Base-by-base conservation (phyloP, 2,888 invertebrate species). In the Catocala nupta region DNA sequence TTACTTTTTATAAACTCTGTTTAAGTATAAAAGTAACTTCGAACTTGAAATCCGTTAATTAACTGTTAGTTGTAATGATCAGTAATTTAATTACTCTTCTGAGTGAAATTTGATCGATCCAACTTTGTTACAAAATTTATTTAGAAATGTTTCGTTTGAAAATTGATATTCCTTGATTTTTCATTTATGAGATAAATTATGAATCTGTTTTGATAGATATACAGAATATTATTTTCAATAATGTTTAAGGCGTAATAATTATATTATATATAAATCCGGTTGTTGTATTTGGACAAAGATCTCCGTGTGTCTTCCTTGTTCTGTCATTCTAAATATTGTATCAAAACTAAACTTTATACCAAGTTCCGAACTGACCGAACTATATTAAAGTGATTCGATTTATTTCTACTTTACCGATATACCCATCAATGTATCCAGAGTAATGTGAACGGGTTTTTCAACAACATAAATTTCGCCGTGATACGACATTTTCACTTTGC, bases 61-160 rank as follows among this genome's bases (percentile, higher is more conserved):
- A 78, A 75, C 77, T 69, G 73, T 72, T 75, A 79, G 71, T 80
- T 71, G 67, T 73, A 81, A 81, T 81, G 71, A 78, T 80, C 71
- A 70, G 71, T 73, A 73, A 80, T 74, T 78, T 73, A 80, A 78
- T 81, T 75, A 75, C 73, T 80, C 58, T 34, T 47, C 61, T 65
- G 55, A 77, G 75, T 43, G 71, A 80, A 81, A 79, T 79, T 78
- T 73, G 77, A 78, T 80, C 73, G 78, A 71, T 71, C 45, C 50
- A 69, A 79, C 54, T 80, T 80, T 73, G 72, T 78, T 73, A 62
- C 55, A 25, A 79, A 81, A 68, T 80, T 71, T 70, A 73, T 75
- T 75, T 67, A 68, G 58, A 65, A 61, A 39, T 60, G 56, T 52
- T 64, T 42, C 47, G 42, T 59, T 59, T 11, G 48, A 44, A 63